phyloP scores from a whole-genome alignment of 2,113 vertebrate genomes.

The Corydoras maculifer region DNA sequence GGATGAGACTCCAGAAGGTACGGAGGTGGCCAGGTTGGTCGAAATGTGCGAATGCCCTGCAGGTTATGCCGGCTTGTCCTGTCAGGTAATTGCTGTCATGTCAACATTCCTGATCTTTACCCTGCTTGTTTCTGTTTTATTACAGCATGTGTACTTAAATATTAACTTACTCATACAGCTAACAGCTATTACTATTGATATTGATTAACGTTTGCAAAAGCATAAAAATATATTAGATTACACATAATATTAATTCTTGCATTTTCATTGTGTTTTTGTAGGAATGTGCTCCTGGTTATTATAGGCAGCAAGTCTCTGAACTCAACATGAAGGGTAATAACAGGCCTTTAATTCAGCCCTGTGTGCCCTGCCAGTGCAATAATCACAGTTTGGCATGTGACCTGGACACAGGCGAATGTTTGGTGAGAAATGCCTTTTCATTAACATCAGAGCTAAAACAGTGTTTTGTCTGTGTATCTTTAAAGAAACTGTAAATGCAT shows the following conservation, averaged over 20 bases:
- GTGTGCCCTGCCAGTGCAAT: slow-evolving; percentile 80
- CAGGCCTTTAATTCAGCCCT: slow-evolving; percentile 57
- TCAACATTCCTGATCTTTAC: not conserved
- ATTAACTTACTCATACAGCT: too few relatives aligned
- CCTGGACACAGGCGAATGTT: slow-evolving; percentile 74
- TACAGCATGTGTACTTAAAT: too few relatives aligned
- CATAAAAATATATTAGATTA: too few relatives aligned
- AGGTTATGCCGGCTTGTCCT: slow-evolving; percentile 82
- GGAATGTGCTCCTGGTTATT: slow-evolving; percentile 81
- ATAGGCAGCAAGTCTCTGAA: slow-evolving; percentile 63
- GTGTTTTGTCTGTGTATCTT: too few relatives aligned
- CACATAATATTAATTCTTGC: not conserved
- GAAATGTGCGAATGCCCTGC: slow-evolving; percentile 83
- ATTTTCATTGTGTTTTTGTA: slow-evolving; percentile 44
- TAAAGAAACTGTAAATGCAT: not conserved
- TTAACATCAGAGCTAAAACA: not conserved
- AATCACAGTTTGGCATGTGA: slow-evolving; percentile 83
- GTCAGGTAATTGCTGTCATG: slow-evolving; percentile 73
- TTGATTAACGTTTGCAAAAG: too few relatives aligned
- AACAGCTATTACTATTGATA: too few relatives aligned
- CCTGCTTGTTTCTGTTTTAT: too few relatives aligned
- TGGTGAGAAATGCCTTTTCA: slow-evolving; percentile 59
- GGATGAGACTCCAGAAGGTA: slow-evolving; percentile 46
- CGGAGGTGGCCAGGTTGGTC: slow-evolving; percentile 60
- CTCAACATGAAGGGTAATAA: slow-evolving; percentile 36